A percentile compares a stretch with the other conserved stretches of the same genome.
phyloP scores from a whole-genome alignment of 2,888 invertebrate genomes.

The Phragmatobia fuliginosa region DNA sequence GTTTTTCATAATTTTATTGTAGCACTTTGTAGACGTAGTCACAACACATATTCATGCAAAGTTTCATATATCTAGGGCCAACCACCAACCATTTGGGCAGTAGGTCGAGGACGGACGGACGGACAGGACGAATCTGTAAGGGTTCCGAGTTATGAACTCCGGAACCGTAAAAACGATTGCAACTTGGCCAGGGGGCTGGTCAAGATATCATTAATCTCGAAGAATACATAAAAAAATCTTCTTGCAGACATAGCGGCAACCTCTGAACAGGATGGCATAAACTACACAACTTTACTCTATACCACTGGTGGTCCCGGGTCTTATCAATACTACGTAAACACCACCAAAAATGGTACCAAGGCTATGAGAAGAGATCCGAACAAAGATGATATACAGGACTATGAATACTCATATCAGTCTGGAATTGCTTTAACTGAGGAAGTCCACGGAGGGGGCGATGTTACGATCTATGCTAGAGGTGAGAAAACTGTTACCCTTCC shows the following conservation, averaged over 20 bases:
- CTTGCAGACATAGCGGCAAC: constrained; percentile 87
- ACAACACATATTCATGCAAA: too few species aligned
- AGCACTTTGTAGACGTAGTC: too few species aligned
- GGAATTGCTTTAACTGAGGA: constrained; percentile 90
- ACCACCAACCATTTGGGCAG: too few species aligned
- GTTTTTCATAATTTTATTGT: too few species aligned
- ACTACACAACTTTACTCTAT: constrained; percentile 93
- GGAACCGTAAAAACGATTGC: too few species aligned
- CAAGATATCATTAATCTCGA: background rate
- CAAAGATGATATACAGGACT: constrained; percentile 86
- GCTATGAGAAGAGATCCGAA: constrained; percentile 88
- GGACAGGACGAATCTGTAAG: too few species aligned
- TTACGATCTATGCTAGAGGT: constrained; percentile 93
- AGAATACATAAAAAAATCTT: too few species aligned
- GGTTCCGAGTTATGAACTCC: too few species aligned
- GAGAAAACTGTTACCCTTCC: background rate
- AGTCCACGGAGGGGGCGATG: constrained; percentile 94
- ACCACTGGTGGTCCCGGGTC: constrained; percentile 91
- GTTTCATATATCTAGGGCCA: too few species aligned
- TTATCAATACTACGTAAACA: constrained; percentile 81
- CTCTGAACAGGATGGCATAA: constrained; percentile 88
- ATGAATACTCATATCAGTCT: constrained; percentile 90
- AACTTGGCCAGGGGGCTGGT: too few species aligned
- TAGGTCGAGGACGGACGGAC: too few species aligned
- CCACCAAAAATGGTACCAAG: constrained; percentile 58